Evolutionary conservation across 1,140 invertebrate genomes (phyloP).

Genomic region (Zaprionus davidi): DNA sequence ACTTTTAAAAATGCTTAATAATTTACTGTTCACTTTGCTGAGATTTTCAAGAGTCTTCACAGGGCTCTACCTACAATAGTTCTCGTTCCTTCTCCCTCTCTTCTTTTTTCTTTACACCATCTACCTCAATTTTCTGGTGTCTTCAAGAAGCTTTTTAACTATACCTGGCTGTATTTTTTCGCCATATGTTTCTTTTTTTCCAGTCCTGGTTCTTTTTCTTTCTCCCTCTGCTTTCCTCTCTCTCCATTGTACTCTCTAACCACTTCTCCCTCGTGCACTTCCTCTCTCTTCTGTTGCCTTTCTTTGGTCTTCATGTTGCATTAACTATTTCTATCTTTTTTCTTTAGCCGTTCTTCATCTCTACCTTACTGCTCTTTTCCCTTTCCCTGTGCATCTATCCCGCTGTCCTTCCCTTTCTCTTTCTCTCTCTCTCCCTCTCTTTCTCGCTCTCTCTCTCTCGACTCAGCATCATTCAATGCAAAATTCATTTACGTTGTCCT

Average conservation of each 20-base stretch:
- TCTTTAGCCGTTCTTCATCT: background rate
- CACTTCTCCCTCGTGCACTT: background rate
- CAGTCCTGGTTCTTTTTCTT: background rate
- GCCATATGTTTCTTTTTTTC: background rate
- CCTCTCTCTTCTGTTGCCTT: background rate
- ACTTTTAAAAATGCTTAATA: background rate
- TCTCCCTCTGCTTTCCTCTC: background rate
- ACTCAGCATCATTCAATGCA: slow-evolving; percentile 76
- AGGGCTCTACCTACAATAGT: background rate
- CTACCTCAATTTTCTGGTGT: too few relatives aligned
- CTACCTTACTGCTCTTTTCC: background rate
- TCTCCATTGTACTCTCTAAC: background rate
- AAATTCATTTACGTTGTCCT: slow-evolving; percentile 82
- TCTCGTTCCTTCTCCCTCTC: background rate
- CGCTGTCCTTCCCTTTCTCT: background rate
- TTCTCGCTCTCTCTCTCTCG: slow-evolving; percentile 1
- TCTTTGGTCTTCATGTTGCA: background rate
- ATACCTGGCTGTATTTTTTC: background rate
- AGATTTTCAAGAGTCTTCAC: background rate
- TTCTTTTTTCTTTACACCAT: background rate
- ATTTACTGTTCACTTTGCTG: background rate
- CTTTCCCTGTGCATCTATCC: background rate
- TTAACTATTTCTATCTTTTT: background rate
- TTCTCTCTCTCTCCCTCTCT: background rate
- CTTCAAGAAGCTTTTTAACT: background rate